phyloP scores from a whole-genome alignment of 2,113 vertebrate species.

The Sebastes fasciatus region DNA sequence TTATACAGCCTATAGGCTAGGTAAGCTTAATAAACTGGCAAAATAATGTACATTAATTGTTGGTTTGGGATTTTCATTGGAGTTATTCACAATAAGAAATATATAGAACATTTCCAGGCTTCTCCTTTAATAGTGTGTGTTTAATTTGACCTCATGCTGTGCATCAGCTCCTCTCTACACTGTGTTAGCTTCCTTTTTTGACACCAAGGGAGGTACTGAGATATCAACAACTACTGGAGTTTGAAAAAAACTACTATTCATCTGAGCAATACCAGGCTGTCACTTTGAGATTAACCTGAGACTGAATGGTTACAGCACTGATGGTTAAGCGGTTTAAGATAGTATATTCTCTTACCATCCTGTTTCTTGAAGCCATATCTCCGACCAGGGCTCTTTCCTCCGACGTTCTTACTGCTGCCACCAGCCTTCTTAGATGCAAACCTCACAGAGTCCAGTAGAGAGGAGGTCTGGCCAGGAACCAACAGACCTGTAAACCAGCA shows the following conservation, averaged over 20 bases:
- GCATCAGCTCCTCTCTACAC: not conserved
- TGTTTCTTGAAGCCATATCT: constrained; percentile 90
- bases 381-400: constrained; percentile 90
- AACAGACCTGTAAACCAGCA: constrained; percentile 71
- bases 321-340: not conserved
- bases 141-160: not conserved
- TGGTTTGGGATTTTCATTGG: not conserved
- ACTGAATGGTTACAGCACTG: not conserved
- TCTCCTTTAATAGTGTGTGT: not conserved
- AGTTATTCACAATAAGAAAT: not conserved
- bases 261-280: not conserved
- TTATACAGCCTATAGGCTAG: too few relatives aligned
- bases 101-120: not conserved
- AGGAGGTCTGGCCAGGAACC: constrained; percentile 39
- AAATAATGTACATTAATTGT: too few relatives aligned
- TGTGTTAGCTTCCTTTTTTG: not conserved
- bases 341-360: constrained; percentile 83
- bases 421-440: constrained; percentile 93
- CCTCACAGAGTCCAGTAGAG: constrained; percentile 78
- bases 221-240: not conserved
- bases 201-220: too few relatives aligned
- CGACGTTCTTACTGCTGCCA: constrained; percentile 89
- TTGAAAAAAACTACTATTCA: not conserved
- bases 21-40: too few relatives aligned
- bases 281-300: not conserved